Base-by-base conservation (phyloP, 2,888 invertebrate species). In the Pammene aurita region DNA sequence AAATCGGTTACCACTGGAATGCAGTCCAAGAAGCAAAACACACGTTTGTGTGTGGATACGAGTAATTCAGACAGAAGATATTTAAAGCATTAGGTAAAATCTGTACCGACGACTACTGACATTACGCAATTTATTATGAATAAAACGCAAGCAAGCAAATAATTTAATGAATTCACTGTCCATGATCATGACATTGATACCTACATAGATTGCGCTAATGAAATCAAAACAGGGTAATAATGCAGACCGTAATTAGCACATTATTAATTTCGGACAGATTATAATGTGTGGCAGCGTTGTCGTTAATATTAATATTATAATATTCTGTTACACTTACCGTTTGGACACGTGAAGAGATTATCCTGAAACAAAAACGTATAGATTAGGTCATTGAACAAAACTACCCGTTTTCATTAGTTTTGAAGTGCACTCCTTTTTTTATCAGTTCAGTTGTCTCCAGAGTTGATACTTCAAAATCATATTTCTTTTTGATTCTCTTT, bases 261-360 rank as follows among this genome's bases (percentile, higher is more conserved):
- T 48, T 26, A 26, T 46, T 26, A 41, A 62, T 42, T 48, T 48
- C 5, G 11, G 38, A 41, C 4, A 48, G 16, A 44, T 10, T 38
- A 35, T 44, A 26, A 18, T 63, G 34, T 44, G 41, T 54, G 35
- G 10, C 10, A 10, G 18, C n/a, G 35, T 38, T 42, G 11, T 26
- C 16, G 7, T 7, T n/a, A 54, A 54, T 54, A 34, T n/a, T 34
- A 54, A 7, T 34, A 54, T 10, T 9, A 4, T 46, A 10, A 55
- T 65, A 67, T 60, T 26, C 58, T 34, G 50, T 60, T 55, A 44
- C 42, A 94, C 95, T 95, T 88, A 95, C 95, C 95, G 84, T 94
- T 95, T 78, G 95, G 95, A 93, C 95, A 95, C 80, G 94, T 94
- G 91, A 95, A 95, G 87, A 95, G 84, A 81, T 94, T 93, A 80